Percentiles rank a stretch among this genome's conserved stretches.
These are phyloP conservation scores for Anguilla rostrata DNA, from an alignment of 2,113 vertebrate species.

Conservation along the genomic window DNA sequence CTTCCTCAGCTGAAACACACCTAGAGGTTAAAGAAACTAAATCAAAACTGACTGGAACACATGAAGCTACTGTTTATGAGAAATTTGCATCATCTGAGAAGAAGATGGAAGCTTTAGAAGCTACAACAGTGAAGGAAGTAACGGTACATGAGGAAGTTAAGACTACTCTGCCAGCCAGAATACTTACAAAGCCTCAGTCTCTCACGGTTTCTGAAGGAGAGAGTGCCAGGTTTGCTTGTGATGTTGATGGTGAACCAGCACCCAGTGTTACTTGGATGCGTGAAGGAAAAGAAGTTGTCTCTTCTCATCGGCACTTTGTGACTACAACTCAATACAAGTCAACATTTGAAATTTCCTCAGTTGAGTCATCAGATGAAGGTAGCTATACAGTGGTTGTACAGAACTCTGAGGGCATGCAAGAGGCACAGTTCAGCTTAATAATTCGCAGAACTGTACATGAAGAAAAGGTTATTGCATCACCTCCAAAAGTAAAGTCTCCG, in stretches of 20 bases:
- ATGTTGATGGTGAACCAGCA: constrained; percentile 88
- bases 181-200: constrained; percentile 86
- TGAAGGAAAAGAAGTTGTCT: constrained; percentile 69
- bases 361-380: constrained; percentile 88
- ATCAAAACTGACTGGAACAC: constrained; percentile 72
- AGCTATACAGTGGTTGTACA: constrained; percentile 84
- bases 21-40: constrained; percentile 71
- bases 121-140: constrained; percentile 64
- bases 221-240: constrained; percentile 84
- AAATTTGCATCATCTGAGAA: constrained; percentile 68
- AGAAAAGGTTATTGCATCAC: constrained; percentile 72
- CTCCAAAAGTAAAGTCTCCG: constrained; percentile 31
- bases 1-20: constrained; percentile 72
- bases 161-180: constrained; percentile 74
- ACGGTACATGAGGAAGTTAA: constrained; percentile 73
- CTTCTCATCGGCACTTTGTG: constrained; percentile 78
- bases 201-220: constrained; percentile 84
- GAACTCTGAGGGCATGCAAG: constrained; percentile 87
- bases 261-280: constrained; percentile 84
- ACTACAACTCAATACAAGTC: constrained; percentile 81
- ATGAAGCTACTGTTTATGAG: constrained; percentile 72
- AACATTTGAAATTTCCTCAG: constrained; percentile 83
- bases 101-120: constrained; percentile 63
- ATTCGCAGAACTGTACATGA: constrained; percentile 76
- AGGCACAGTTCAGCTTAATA: constrained; percentile 85